A percentile compares a stretch with the other conserved stretches of the same genome.
Conservation (phyloP, 1,140 invertebrate species). For the Physella acuta region DNA sequence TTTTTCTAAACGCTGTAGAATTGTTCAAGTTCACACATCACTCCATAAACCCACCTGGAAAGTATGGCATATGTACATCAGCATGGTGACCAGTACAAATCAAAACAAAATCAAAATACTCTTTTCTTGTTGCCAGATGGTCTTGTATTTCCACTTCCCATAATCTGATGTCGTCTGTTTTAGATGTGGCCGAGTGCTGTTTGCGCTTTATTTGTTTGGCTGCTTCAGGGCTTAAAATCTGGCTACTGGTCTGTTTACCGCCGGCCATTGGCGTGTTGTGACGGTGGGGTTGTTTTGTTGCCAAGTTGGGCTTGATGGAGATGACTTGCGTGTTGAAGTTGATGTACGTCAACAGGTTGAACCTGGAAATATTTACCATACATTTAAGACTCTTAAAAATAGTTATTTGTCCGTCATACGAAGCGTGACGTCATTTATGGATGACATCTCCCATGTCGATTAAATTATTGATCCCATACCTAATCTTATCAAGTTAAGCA, state of each 20-base stretch:
- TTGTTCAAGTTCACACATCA: no score
- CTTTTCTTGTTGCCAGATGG: no score
- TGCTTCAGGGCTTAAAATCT: conserved; percentile 27
- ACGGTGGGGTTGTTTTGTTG: not conserved
- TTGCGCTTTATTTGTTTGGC: not conserved
- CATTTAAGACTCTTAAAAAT: no score
- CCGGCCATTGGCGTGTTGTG: not conserved
- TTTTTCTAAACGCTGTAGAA: no score
- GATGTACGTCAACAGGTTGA: conserved; percentile 54
- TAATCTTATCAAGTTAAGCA: no score
- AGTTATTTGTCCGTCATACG: no score
- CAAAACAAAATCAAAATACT: conserved; percentile 56
- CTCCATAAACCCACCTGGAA: conserved; percentile 43
- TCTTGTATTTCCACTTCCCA: not conserved
- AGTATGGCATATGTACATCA: conserved; percentile 50
- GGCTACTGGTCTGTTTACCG: conserved; percentile 24
- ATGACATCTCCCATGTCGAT: no score
- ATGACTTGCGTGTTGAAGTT: conserved; percentile 39
- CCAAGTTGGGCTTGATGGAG: no score
- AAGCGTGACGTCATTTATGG: no score
- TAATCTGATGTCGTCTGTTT: not conserved
- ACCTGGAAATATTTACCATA: no score
- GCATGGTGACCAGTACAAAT: conserved; percentile 59
- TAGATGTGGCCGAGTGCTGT: no score
- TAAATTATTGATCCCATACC: no score